Evolutionary conservation across 2,797 vertebrate species (phyloP).

Genomic region (Sebastes minor): DNA sequence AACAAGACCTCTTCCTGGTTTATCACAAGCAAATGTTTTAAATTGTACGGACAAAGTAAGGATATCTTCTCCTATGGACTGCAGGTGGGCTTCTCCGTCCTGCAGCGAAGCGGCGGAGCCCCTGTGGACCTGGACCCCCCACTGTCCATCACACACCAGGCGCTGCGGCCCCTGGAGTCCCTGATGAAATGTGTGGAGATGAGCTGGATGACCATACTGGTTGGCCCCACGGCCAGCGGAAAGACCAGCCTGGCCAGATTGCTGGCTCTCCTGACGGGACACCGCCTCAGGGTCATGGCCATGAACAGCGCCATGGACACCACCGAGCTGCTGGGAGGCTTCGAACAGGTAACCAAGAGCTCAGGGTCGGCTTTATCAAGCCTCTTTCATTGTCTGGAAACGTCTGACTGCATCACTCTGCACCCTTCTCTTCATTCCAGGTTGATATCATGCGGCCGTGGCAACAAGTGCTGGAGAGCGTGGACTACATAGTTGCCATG

Average conservation of each 20-base stretch:
- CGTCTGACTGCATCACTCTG: neutral
- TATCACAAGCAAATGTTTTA: neutral
- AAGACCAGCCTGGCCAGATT: conserved; percentile 94
- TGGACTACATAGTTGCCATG: conserved; percentile 86
- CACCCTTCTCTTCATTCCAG: conserved; percentile 68
- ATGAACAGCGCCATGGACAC: conserved; percentile 99
- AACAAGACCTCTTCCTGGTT: neutral
- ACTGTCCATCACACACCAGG: conserved; percentile 90
- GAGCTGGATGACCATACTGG: conserved; percentile 96
- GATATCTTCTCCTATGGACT: neutral
- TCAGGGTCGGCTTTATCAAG: rapidly evolving
- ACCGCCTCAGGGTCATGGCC: conserved; percentile 91
- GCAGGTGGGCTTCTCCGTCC: conserved; percentile 93
- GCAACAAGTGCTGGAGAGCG: conserved; percentile 89
- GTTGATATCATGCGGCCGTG: conserved; percentile 94
- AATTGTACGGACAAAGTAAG: neutral
- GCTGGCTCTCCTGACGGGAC: conserved; percentile 91
- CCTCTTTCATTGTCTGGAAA: neutral
- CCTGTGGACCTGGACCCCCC: conserved; percentile 80
- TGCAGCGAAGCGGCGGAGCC: conserved; percentile 86
- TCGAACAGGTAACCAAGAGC: conserved; percentile 88
- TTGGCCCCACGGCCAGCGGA: conserved; percentile 91
- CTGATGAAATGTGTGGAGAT: conserved; percentile 97
- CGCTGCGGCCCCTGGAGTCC: conserved; percentile 89
- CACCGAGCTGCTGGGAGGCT: conserved; percentile 95